Evolutionary conservation across 1,140 invertebrate species (phyloP).

Genomic region (Bombus cullumanus): DNA sequence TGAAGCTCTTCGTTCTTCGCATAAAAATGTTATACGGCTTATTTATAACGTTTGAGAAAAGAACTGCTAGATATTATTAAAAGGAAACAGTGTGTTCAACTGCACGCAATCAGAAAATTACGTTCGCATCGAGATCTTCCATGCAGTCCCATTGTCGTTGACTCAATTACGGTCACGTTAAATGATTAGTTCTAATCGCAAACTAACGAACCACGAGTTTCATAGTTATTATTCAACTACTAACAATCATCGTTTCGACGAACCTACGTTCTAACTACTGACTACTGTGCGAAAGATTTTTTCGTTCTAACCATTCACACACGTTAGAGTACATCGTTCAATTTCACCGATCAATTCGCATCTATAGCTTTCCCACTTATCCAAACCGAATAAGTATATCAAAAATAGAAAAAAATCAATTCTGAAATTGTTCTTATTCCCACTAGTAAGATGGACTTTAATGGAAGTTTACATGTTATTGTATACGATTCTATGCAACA

Average conservation of each 20-base stretch:
- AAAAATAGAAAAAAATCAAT: neutral
- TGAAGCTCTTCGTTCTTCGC: neutral
- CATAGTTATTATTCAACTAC: conserved; percentile 43
- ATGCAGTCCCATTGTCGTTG: neutral
- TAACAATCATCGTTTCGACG: conserved; percentile 14
- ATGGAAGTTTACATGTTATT: neutral
- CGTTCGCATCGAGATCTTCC: neutral
- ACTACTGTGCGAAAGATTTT: too few relatives aligned
- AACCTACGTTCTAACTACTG: neutral
- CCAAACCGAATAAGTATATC: neutral
- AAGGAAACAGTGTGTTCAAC: neutral
- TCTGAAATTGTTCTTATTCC: neutral
- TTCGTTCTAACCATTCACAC: neutral
- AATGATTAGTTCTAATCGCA: conserved; percentile 51
- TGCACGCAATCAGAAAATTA: neutral
- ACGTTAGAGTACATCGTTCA: neutral
- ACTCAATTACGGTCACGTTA: conserved; percentile 42
- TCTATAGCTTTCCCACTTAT: neutral
- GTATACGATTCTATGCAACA: neutral
- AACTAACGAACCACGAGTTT: conserved; percentile 43
- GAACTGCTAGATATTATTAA: neutral
- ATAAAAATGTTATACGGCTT: neutral
- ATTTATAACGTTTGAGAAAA: neutral
- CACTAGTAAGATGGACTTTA: neutral
- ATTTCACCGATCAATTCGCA: neutral